Conservation (phyloP, 2,888 invertebrate species). For the Synanthedon vespiformis region DNA sequence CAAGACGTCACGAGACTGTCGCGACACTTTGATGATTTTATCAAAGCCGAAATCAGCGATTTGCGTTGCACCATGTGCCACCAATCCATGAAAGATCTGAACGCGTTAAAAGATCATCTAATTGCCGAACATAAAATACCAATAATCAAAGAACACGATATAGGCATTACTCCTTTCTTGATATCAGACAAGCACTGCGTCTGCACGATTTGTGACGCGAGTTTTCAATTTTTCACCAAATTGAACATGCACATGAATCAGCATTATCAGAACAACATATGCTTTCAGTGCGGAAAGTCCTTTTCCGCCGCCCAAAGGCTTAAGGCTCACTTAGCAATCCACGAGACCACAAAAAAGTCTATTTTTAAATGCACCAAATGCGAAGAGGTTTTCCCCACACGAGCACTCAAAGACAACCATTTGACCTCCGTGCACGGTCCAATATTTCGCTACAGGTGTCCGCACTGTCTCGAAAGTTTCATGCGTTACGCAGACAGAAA, state of each 20-base stretch:
- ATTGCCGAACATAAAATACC: slow-evolving; percentile 31
- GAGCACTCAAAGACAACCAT: slow-evolving; percentile 32
- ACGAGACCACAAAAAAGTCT: slow-evolving; percentile 19
- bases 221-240: slow-evolving; percentile 41
- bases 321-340: slow-evolving; percentile 37
- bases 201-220: slow-evolving; percentile 37
- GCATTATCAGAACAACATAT: slow-evolving; percentile 54
- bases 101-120: slow-evolving; percentile 38
- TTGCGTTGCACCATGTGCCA: slow-evolving; percentile 43
- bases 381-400: slow-evolving; percentile 28
- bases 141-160: slow-evolving; percentile 26
- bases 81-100: slow-evolving; percentile 21
- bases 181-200: slow-evolving; percentile 23
- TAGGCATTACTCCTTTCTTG: slow-evolving; percentile 44
- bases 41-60: slow-evolving; percentile 46
- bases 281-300: slow-evolving; percentile 48
- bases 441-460: slow-evolving; percentile 28
- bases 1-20: slow-evolving; percentile 32
- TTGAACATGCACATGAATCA: slow-evolving; percentile 49
- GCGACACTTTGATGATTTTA: slow-evolving; percentile 23
- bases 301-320: slow-evolving; percentile 38
- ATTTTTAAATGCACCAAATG: slow-evolving; percentile 40
- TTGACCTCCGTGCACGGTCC: slow-evolving; percentile 29
- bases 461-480: slow-evolving; percentile 42
- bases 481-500: slow-evolving; percentile 38